Conservation (phyloP, 2,888 invertebrate genomes). For the Sminthurides aquaticus region DNA sequence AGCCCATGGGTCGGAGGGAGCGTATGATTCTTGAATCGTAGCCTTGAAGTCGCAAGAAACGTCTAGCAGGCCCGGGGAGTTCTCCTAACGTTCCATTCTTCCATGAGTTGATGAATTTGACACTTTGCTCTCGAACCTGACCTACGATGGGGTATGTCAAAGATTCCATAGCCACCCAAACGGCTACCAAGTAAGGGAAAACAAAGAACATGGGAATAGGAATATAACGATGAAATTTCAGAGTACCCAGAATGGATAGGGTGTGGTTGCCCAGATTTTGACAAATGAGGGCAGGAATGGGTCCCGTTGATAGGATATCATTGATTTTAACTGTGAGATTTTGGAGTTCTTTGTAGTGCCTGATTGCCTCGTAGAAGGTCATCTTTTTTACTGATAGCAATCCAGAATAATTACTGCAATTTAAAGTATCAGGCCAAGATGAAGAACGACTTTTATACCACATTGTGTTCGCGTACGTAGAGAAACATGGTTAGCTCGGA, state of each 20-base stretch:
- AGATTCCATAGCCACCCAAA: not conserved
- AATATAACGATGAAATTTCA: not conserved
- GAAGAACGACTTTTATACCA: no score
- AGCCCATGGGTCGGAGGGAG: not conserved
- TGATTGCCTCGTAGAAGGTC: not conserved
- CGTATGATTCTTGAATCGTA: not conserved
- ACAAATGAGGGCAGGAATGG: not conserved
- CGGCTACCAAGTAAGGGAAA: not conserved
- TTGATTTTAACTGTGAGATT: not conserved
- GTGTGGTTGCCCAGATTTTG: not conserved
- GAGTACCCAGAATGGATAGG: not conserved
- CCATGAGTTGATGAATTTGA: not conserved
- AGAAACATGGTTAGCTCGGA: no score
- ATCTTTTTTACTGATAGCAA: not conserved
- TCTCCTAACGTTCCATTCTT: not conserved
- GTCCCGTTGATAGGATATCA: not conserved
- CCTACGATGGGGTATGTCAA: not conserved
- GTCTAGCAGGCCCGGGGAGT: not conserved
- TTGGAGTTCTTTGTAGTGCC: not conserved
- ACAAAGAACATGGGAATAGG: not conserved
- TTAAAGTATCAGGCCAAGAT: no score
- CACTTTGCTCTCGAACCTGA: not conserved
- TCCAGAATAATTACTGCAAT: no score
- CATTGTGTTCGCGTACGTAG: no score
- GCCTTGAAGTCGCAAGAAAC: not conserved